Conservation (phyloP, 2,797 vertebrate genomes). For the Lepidocolaptes lacrymiger region DNA sequence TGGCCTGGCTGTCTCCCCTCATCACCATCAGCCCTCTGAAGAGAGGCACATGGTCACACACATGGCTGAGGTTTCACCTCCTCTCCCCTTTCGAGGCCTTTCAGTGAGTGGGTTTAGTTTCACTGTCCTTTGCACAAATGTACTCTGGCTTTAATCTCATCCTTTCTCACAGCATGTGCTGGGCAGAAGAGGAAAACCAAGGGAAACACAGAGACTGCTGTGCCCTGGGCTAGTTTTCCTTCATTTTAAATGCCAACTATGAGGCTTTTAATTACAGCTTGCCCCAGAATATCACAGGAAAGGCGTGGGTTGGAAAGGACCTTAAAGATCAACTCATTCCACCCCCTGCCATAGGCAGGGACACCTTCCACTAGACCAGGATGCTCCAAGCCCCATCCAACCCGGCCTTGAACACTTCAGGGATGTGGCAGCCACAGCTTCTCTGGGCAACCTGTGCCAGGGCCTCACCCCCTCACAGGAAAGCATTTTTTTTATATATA, state of each 20-base stretch:
- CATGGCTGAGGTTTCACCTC: not conserved
- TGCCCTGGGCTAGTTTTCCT: not conserved
- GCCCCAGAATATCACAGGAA: not conserved
- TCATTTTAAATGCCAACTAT: not conserved
- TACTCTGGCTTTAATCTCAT: not conserved
- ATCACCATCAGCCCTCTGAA: not conserved
- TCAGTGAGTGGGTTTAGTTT: not conserved
- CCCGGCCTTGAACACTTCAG: not conserved
- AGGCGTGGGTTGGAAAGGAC: not conserved
- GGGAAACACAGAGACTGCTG: not conserved
- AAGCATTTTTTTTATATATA: not conserved
- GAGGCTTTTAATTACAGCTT: not conserved
- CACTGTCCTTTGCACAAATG: not conserved
- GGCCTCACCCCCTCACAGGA: no score
- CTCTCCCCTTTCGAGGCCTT: not conserved
- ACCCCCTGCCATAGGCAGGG: rapidly evolving
- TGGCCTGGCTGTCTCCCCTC: rapidly evolving
- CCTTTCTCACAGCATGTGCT: not conserved
- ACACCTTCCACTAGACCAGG: not conserved
- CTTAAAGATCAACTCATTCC: not conserved
- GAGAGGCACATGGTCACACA: not conserved
- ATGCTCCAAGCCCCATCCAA: not conserved
- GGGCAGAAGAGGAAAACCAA: not conserved
- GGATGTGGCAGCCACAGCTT: not conserved
- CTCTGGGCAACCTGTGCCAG: not conserved